phyloP scores from a whole-genome alignment of 2,888 invertebrate genomes.

The Trissonchulus latispiculum region DNA sequence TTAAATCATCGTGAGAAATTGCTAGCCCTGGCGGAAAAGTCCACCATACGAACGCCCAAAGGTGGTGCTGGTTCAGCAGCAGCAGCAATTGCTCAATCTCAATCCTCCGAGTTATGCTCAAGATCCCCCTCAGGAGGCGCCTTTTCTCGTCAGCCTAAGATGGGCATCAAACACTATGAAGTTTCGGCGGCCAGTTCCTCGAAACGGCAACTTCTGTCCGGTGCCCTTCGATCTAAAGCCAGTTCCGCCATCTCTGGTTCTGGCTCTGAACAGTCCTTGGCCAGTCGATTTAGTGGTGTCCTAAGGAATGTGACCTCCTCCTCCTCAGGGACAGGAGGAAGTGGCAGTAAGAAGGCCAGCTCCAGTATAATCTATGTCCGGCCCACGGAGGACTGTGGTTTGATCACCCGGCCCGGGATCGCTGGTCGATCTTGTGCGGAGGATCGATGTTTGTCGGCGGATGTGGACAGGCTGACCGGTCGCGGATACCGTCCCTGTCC shows the following conservation, averaged over 20 bases:
- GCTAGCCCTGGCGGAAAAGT: not conserved
- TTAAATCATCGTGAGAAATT: not conserved
- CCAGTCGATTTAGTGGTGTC: not conserved
- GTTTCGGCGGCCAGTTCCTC: not conserved
- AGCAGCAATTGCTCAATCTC: too few relatives aligned
- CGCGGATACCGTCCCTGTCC: not conserved
- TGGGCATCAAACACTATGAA: not conserved
- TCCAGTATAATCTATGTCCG: too few relatives aligned
- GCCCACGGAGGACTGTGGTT: too few relatives aligned
- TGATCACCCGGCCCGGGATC: too few relatives aligned
- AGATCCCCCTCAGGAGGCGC: not conserved
- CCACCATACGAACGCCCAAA: not conserved
- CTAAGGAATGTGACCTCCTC: not conserved
- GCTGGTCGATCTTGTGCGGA: too few relatives aligned
- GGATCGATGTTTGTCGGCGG: too few relatives aligned
- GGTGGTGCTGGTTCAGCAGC: too few relatives aligned
- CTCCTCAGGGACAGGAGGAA: too few relatives aligned
- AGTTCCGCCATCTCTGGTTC: slow-evolving; percentile 19
- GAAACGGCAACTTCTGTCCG: slow-evolving; percentile 25
- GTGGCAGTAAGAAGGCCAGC: not conserved
- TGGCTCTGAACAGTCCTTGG: not conserved
- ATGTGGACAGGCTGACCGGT: not conserved
- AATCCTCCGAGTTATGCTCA: not conserved
- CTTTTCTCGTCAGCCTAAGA: not conserved
- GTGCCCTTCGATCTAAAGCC: slow-evolving; percentile 25